Percentiles rank a stretch among this genome's conserved stretches.
These are phyloP conservation scores for Cebus imitator DNA, from an alignment of 2,113 vertebrate genomes.

Conservation along the genomic window DNA sequence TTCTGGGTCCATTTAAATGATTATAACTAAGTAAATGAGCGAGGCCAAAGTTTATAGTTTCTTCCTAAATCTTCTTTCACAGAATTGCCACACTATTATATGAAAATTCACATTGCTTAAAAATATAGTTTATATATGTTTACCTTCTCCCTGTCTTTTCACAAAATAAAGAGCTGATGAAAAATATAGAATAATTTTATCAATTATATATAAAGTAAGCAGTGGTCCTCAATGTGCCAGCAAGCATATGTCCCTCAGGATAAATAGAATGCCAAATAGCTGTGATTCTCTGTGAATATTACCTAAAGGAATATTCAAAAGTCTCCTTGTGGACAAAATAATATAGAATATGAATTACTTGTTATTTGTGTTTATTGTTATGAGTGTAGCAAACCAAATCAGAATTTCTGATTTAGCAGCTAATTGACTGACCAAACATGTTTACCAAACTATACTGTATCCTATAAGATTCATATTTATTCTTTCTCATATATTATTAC, in stretches of 20 bases:
- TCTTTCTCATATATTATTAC: constrained; percentile 3
- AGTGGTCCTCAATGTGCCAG: constrained; percentile 49
- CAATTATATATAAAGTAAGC: constrained; percentile 33
- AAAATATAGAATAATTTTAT: constrained; percentile 50
- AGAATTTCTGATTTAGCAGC: neutral
- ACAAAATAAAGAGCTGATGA: neutral
- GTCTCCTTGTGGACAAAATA: constrained; percentile 27
- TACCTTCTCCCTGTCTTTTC: neutral
- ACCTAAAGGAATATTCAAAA: constrained; percentile 63
- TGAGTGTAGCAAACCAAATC: constrained; percentile 13
- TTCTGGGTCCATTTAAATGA: neutral
- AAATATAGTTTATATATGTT: neutral
- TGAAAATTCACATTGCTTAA: neutral
- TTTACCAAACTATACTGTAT: neutral
- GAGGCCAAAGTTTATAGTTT: neutral
- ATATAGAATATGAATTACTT: neutral
- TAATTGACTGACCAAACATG: neutral
- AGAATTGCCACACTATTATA: neutral
- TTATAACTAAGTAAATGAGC: neutral
- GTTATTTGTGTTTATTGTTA: constrained; percentile 34
- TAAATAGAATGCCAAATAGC: neutral
- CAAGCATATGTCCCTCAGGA: constrained; percentile 14
- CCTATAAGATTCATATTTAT: neutral
- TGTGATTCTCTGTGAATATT: constrained; percentile 56
- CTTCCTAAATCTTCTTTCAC: neutral